Percentiles rank a stretch among this genome's conserved stretches.
Conservation (phyloP, 2,888 invertebrate genomes). For the Drepana falcataria region DNA sequence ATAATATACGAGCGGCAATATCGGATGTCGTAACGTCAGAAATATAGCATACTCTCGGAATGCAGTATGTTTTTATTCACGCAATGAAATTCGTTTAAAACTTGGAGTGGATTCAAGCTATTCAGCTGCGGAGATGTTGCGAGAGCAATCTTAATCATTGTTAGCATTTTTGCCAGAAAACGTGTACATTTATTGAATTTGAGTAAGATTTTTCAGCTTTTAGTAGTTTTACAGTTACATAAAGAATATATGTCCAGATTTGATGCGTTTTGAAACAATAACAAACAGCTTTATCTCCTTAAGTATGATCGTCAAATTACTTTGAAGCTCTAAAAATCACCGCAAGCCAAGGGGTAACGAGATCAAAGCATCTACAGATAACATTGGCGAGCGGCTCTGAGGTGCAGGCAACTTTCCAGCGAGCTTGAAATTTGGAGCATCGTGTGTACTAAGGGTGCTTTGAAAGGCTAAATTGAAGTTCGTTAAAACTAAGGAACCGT, state of each 20-base stretch:
- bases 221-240: too few species aligned
- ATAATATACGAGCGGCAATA: constrained; percentile 41
- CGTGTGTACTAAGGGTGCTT: constrained; percentile 32
- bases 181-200: constrained; percentile 19
- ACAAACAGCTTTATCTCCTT: too few species aligned
- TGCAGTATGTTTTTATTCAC: constrained; percentile 47
- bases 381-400: constrained; percentile 31
- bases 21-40: constrained; percentile 40
- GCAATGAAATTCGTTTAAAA: constrained; percentile 64
- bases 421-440: constrained; percentile 28
- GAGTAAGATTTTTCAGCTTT: too few species aligned
- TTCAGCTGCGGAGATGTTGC: constrained; percentile 34
- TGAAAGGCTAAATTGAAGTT: constrained; percentile 46
- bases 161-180: constrained; percentile 42
- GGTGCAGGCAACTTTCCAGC: constrained; percentile 29
- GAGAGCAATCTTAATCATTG: constrained; percentile 49
- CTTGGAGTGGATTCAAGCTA: constrained; percentile 60
- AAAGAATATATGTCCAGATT: too few species aligned
- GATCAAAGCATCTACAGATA: constrained; percentile 34
- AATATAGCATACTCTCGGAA: constrained; percentile 36
- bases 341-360: constrained; percentile 28
- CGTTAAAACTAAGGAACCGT: constrained; percentile 48
- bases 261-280: too few species aligned
- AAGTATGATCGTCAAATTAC: constrained; percentile 6
- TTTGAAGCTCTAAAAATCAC: constrained; percentile 23